Conservation (phyloP, 2,797 vertebrate genomes). For the Acrossocheilus fasciatus region DNA sequence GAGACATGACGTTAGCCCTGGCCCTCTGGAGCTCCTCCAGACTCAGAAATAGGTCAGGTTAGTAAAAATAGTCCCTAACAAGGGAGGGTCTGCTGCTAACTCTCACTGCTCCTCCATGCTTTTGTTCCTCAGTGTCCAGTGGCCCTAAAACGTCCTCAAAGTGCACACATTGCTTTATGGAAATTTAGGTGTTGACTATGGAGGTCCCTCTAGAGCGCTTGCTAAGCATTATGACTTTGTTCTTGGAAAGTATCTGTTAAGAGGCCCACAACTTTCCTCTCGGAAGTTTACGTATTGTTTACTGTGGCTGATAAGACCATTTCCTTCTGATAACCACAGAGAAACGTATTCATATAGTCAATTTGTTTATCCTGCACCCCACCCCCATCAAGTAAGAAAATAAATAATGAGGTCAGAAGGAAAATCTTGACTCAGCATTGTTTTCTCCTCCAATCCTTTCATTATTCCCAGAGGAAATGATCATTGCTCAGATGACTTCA, state of each 20-base stretch:
- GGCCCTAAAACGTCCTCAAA: background rate
- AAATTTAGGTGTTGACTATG: background rate
- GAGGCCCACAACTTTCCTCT: conserved; percentile 1
- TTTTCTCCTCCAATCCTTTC: conserved; percentile 7
- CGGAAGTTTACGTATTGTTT: conserved; percentile 32
- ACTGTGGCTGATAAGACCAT: conserved; percentile 27
- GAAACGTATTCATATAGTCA: conserved; percentile 33
- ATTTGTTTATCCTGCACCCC: conserved; percentile 18
- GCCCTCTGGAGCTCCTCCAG: conserved; percentile 71
- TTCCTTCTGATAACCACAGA: conserved; percentile 23
- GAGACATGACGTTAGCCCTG: conserved; percentile 78
- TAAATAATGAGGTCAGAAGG: conserved; percentile 25
- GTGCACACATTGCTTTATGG: background rate
- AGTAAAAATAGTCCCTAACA: conserved; percentile 63
- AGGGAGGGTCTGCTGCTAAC: conserved; percentile 25
- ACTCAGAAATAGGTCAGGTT: conserved; percentile 76
- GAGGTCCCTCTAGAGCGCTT: background rate
- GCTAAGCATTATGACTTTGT: background rate
- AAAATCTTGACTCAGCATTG: conserved; percentile 40
- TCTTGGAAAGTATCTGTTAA: conserved; percentile 19
- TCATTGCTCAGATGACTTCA: background rate
- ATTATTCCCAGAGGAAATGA: conserved; percentile 17
- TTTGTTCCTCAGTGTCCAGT: conserved; percentile 7
- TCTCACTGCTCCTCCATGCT: background rate
- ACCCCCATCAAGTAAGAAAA: conserved; percentile 29